Conservation (phyloP, 2,113 vertebrate species). For the Odontesthes bonariensis region DNA sequence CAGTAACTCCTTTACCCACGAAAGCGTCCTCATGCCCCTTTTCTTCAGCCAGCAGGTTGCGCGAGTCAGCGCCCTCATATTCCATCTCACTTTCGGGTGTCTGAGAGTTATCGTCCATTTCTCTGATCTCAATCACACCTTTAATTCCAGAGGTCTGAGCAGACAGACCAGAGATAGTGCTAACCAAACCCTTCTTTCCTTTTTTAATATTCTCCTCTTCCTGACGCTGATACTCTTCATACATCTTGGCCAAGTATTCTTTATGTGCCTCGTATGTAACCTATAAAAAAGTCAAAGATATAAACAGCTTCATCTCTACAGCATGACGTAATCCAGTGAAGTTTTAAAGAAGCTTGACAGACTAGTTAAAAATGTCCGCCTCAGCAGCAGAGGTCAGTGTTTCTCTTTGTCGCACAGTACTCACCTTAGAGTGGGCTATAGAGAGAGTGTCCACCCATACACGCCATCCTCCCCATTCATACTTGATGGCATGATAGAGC, state of each 20-base stretch:
- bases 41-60: slow-evolving; percentile 88
- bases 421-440: slow-evolving; percentile 98
- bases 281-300: slow-evolving; percentile 68
- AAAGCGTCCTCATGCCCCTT: slow-evolving; percentile 86
- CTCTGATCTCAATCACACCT: slow-evolving; percentile 86
- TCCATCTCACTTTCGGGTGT: slow-evolving; percentile 95
- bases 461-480: slow-evolving; percentile 99
- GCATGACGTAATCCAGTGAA: not conserved
- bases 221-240: slow-evolving; percentile 97
- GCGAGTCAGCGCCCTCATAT: slow-evolving; percentile 83
- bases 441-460: slow-evolving; percentile 99
- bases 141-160: slow-evolving; percentile 88
- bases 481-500: slow-evolving; percentile 98
- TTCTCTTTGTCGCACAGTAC: slow-evolving; percentile 79
- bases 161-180: slow-evolving; percentile 97
- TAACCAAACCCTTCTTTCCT: slow-evolving; percentile 95
- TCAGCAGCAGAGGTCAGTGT: slow-evolving; percentile 58
- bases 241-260: slow-evolving; percentile 98
- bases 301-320: not conserved
- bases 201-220: slow-evolving; percentile 98
- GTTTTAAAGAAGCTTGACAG: not conserved
- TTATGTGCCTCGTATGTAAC: slow-evolving; percentile 98
- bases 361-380: slow-evolving; percentile 11
- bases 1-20: slow-evolving; percentile 73
- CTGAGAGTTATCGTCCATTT: slow-evolving; percentile 91